Evolutionary conservation across 2,888 invertebrate genomes (phyloP).

Genomic region (Cheilosia variabilis): DNA sequence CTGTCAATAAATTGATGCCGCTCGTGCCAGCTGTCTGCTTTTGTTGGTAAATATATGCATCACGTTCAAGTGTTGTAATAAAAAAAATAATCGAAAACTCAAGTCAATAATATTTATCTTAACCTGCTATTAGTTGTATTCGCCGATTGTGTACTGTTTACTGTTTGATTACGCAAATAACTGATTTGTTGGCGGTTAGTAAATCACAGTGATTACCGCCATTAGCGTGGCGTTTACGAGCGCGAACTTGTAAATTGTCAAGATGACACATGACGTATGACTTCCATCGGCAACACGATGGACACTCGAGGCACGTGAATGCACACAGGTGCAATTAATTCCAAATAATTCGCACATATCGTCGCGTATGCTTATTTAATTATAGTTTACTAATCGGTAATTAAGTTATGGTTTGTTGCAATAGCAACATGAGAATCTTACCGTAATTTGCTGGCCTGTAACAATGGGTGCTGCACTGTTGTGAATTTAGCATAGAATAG

Average conservation of each 20-base stretch:
- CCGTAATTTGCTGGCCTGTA: slow-evolving; percentile 22
- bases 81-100: background rate
- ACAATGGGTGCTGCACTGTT: slow-evolving; percentile 16
- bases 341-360: slow-evolving; percentile 18
- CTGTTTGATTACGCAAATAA: background rate
- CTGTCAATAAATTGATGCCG: background rate
- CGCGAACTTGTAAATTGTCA: background rate
- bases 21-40: slow-evolving; percentile 13
- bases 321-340: slow-evolving; percentile 20
- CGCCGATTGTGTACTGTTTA: background rate
- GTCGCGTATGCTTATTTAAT: slow-evolving; percentile 30
- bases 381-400: slow-evolving; percentile 51
- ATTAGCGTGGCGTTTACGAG: background rate
- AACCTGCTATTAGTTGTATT: background rate
- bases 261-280: background rate
- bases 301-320: slow-evolving; percentile 1
- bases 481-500: background rate
- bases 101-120: slow-evolving; percentile 1
- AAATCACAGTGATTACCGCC: background rate
- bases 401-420: slow-evolving; percentile 35
- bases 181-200: background rate
- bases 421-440: slow-evolving; percentile 10
- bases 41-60: slow-evolving; percentile 1
- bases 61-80: slow-evolving; percentile 6
- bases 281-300: background rate